These are phyloP conservation scores for Dufourea novaeangliae DNA, from an alignment of 1,140 invertebrate species.

Conservation along the genomic window DNA sequence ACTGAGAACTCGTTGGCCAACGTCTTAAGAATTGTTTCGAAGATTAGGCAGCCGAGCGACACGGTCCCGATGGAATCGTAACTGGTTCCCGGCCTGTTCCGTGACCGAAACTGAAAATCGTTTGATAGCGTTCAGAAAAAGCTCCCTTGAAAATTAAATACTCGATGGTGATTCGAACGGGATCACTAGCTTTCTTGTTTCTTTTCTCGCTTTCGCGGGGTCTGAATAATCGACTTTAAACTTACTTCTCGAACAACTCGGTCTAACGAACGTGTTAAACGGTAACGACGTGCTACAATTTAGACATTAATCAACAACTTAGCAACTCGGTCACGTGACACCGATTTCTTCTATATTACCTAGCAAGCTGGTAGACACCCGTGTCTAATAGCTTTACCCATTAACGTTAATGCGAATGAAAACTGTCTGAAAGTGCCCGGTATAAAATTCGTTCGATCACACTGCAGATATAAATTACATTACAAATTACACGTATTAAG, in stretches of 20 bases:
- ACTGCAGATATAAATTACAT: neutral
- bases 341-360: neutral
- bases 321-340: neutral
- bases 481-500: conserved; percentile 1
- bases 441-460: conserved; percentile 4
- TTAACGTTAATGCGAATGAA: conserved; percentile 6
- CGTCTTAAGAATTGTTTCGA: conserved; percentile 34
- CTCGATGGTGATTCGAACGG: too few relatives aligned
- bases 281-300: neutral
- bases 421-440: neutral
- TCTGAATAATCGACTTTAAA: neutral
- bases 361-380: neutral
- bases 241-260: neutral
- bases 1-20: neutral
- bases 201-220: too few relatives aligned
- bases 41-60: conserved; percentile 18
- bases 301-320: conserved; percentile 7
- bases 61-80: conserved; percentile 15
- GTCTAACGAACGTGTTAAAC: neutral
- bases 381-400: conserved; percentile 6
- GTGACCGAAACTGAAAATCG: neutral
- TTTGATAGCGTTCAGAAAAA: neutral
- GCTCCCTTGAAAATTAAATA: conserved; percentile 16
- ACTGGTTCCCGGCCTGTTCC: neutral
- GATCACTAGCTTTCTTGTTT: too few relatives aligned